These are phyloP conservation scores for Lapara coniferarum DNA, from an alignment of 2,888 invertebrate genomes.

Conservation along the genomic window DNA sequence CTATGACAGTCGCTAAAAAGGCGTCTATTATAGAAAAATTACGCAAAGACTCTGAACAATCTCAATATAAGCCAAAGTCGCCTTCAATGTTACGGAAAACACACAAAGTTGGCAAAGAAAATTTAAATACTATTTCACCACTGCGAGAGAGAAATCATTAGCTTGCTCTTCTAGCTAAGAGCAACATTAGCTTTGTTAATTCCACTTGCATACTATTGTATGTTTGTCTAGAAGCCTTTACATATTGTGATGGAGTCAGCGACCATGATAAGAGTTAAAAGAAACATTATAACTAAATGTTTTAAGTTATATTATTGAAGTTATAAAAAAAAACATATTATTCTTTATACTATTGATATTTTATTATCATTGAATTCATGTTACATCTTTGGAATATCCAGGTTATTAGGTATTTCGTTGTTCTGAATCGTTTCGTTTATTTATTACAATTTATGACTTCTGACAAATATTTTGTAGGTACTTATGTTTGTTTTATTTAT, in stretches of 20 bases:
- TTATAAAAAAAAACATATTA: slow-evolving; percentile 5
- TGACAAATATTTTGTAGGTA: slow-evolving; percentile 7
- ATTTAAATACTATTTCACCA: slow-evolving; percentile 71
- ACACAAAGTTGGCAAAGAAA: slow-evolving; percentile 75
- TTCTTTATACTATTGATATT: slow-evolving; percentile 13
- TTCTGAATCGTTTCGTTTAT: slow-evolving; percentile 18
- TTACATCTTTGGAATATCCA: neutral
- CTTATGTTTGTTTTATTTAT: slow-evolving; percentile 24
- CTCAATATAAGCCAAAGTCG: slow-evolving; percentile 66
- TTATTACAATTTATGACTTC: slow-evolving; percentile 14
- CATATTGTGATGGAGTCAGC: too few species aligned
- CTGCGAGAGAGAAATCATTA: slow-evolving; percentile 72
- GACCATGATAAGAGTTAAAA: neutral
- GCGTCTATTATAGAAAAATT: slow-evolving; percentile 74
- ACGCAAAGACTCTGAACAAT: slow-evolving; percentile 69
- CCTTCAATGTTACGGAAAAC: slow-evolving; percentile 68
- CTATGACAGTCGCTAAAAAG: slow-evolving; percentile 73
- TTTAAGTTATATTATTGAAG: slow-evolving; percentile 2
- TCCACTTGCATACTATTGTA: neutral
- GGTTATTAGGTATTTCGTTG: neutral
- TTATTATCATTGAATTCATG: neutral
- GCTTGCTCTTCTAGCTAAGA: neutral
- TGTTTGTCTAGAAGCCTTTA: too few species aligned
- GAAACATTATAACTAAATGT: neutral
- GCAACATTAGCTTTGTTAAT: neutral